phyloP scores from a whole-genome alignment of 2,888 invertebrate genomes.

The Halictus ligatus region DNA sequence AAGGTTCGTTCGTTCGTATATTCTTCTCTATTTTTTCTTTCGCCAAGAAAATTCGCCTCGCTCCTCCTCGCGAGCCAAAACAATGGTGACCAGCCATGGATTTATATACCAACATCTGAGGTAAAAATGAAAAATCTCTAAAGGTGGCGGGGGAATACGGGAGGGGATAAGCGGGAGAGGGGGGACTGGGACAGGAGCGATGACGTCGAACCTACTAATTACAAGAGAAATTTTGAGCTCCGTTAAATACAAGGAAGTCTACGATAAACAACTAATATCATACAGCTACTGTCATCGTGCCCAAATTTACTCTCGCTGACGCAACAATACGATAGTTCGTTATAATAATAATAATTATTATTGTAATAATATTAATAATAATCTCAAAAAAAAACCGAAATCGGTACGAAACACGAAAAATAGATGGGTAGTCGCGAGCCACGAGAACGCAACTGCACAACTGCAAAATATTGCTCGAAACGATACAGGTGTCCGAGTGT shows the following conservation, averaged over 20 bases:
- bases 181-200: constrained; percentile 50
- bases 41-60: constrained; percentile 25
- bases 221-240: constrained; percentile 75
- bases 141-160: constrained; percentile 31
- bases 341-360: constrained; percentile 44
- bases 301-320: constrained; percentile 70
- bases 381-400: constrained; percentile 54
- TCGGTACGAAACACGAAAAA: constrained; percentile 35
- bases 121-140: constrained; percentile 53
- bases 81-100: constrained; percentile 75
- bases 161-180: background rate
- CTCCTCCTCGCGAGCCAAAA: constrained; percentile 45
- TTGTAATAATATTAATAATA: constrained; percentile 42
- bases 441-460: constrained; percentile 40
- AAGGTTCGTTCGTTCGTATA: constrained; percentile 35
- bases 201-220: constrained; percentile 69
- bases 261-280: constrained; percentile 75
- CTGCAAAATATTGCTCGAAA: background rate
- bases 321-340: constrained; percentile 46
- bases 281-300: constrained; percentile 75
- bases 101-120: constrained; percentile 61
- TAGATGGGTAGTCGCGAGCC: constrained; percentile 39
- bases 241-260: constrained; percentile 73
- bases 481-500: background rate
- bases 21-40: constrained; percentile 22